phyloP scores from a whole-genome alignment of 2,113 vertebrate species.

The Crocuta crocuta region DNA sequence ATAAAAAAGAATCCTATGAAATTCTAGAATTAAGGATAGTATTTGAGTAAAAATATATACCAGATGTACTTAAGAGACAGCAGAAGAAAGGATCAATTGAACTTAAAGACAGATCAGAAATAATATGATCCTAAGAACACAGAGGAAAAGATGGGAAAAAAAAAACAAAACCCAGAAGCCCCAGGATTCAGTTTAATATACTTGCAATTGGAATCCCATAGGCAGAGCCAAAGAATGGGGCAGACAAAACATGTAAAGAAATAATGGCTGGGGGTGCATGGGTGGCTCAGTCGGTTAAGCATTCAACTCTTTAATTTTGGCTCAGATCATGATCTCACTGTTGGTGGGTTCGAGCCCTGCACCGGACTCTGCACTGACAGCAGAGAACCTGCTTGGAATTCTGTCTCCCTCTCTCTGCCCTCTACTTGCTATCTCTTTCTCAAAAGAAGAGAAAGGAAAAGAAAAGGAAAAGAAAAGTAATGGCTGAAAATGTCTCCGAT shows the following conservation, averaged over 20 bases:
- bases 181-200: not conserved
- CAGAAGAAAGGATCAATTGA: not conserved
- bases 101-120: not conserved
- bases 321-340: too few relatives aligned
- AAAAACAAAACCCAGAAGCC: not conserved
- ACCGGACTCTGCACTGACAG: too few relatives aligned
- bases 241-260: not conserved
- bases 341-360: too few relatives aligned
- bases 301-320: too few relatives aligned
- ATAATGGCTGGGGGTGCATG: not conserved
- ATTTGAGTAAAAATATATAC: not conserved
- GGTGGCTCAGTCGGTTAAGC: too few relatives aligned
- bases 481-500: not conserved
- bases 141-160: not conserved
- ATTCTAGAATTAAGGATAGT: not conserved
- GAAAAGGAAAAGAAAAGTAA: not conserved
- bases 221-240: not conserved
- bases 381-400: too few relatives aligned
- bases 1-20: slow-evolving; percentile 35
- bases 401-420: too few relatives aligned
- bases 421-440: too few relatives aligned
- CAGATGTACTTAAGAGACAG: not conserved
- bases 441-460: not conserved
- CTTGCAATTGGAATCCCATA: not conserved
- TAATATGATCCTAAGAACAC: not conserved